These are phyloP conservation scores for Nemapogon koenigi DNA, from an alignment of 2,888 invertebrate species.

Conservation along the genomic window DNA sequence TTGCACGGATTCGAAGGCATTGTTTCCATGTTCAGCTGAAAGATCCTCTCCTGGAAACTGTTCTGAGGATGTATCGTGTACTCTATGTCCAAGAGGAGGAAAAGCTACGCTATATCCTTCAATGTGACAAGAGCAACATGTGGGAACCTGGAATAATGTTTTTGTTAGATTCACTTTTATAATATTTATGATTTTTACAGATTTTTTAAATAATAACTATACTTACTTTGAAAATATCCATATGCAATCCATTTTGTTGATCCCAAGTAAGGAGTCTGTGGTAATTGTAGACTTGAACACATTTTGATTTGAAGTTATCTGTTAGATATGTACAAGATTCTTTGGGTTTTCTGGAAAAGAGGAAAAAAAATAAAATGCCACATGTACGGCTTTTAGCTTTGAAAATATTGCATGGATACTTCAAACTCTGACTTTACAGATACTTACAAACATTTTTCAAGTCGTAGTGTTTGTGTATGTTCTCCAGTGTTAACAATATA, in stretches of 20 bases:
- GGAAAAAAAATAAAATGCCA: slow-evolving; percentile 12
- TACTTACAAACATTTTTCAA: slow-evolving; percentile 82
- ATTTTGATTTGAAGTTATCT: slow-evolving; percentile 80
- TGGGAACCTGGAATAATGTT: slow-evolving; percentile 66
- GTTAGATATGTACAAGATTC: slow-evolving; percentile 80
- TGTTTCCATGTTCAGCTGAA: slow-evolving; percentile 48
- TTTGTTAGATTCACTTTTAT: neutral
- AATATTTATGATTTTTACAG: neutral
- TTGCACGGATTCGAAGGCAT: slow-evolving; percentile 53
- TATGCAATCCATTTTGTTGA: slow-evolving; percentile 77
- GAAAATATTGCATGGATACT: too few relatives aligned
- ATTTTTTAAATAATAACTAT: neutral
- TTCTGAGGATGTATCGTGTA: slow-evolving; percentile 57
- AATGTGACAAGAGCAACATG: slow-evolving; percentile 83
- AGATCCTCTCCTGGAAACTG: slow-evolving; percentile 65
- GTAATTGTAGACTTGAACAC: slow-evolving; percentile 84
- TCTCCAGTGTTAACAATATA: slow-evolving; percentile 86
- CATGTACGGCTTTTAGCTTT: too few relatives aligned
- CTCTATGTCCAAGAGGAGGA: slow-evolving; percentile 66
- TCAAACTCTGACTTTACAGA: neutral
- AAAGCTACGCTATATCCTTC: slow-evolving; percentile 76
- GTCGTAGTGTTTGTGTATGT: slow-evolving; percentile 80
- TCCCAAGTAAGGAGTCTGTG: slow-evolving; percentile 85
- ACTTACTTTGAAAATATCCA: slow-evolving; percentile 81
- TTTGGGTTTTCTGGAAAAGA: slow-evolving; percentile 69